These are phyloP conservation scores for Drosophila ezoana DNA, from an alignment of 2,888 invertebrate species.

Conservation along the genomic window DNA sequence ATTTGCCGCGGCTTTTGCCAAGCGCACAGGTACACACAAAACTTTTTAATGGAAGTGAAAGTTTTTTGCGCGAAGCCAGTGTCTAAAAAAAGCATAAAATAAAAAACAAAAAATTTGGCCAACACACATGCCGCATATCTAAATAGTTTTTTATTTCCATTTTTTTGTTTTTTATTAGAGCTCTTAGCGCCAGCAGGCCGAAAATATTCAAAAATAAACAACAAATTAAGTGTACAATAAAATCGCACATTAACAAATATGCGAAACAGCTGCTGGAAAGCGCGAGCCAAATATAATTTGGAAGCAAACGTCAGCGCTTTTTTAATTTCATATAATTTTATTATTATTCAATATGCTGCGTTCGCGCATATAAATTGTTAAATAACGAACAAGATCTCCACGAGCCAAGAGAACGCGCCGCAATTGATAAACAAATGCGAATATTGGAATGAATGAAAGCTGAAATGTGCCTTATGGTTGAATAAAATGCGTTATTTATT, in stretches of 20 bases:
- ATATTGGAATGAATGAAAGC: constrained; percentile 47
- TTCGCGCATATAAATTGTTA: constrained; percentile 36
- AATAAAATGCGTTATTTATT: constrained; percentile 36
- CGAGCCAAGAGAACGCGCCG: constrained; percentile 24
- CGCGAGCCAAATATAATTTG: constrained; percentile 49
- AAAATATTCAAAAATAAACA: constrained; percentile 57
- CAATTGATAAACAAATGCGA: constrained; percentile 54
- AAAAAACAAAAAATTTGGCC: constrained; percentile 36
- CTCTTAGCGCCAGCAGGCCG: constrained; percentile 64
- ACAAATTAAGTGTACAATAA: constrained; percentile 47
- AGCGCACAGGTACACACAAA: constrained; percentile 70
- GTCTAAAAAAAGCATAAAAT: constrained; percentile 45
- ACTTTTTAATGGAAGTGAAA: constrained; percentile 79
- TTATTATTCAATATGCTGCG: constrained; percentile 48
- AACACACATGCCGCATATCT: constrained; percentile 63
- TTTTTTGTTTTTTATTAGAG: constrained; percentile 39
- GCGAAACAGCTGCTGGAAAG: constrained; percentile 67
- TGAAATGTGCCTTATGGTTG: constrained; percentile 30
- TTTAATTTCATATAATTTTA: constrained; percentile 44
- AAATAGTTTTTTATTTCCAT: constrained; percentile 43
- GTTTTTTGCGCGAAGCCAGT: constrained; percentile 64
- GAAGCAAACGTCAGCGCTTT: constrained; percentile 41
- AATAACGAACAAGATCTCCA: constrained; percentile 38
- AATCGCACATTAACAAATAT: constrained; percentile 65
- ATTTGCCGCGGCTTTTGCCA: constrained; percentile 52